A percentile compares a stretch with the other conserved stretches of the same genome.
Evolutionary conservation across 2,113 vertebrate species (phyloP).

Genomic region (Egretta garzetta): DNA sequence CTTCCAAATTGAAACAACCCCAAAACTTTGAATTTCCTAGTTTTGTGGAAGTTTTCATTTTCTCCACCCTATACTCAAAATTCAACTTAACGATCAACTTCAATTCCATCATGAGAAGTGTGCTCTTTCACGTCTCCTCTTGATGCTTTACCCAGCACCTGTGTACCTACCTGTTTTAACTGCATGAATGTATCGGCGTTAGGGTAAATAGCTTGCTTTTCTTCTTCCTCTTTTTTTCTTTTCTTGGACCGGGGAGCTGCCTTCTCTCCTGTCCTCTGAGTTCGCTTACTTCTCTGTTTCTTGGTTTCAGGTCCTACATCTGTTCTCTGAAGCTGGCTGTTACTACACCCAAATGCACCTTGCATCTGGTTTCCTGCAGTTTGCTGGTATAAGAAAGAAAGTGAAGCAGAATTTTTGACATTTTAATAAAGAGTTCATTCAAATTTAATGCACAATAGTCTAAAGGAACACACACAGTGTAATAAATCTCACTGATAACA

Average conservation of each 20-base stretch:
- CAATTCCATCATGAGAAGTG: not conserved
- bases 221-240: slow-evolving; percentile 91
- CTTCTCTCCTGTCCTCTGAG: slow-evolving; percentile 79
- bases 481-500: not conserved
- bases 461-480: not conserved
- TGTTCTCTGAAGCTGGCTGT: slow-evolving; percentile 72
- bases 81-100: not conserved
- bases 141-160: not conserved
- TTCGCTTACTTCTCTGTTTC: slow-evolving; percentile 87
- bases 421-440: not conserved
- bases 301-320: slow-evolving; percentile 84
- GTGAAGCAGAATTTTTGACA: slow-evolving; percentile 3
- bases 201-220: slow-evolving; percentile 79
- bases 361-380: slow-evolving; percentile 71
- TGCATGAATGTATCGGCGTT: slow-evolving; percentile 82
- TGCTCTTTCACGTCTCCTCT: not conserved
- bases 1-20: not conserved
- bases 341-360: slow-evolving; percentile 76
- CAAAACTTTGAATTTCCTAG: not conserved
- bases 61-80: not conserved
- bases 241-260: slow-evolving; percentile 87
- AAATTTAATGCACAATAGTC: not conserved
- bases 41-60: not conserved
- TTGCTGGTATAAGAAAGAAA: slow-evolving; percentile 69
- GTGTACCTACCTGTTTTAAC: slow-evolving; percentile 85